Conservation (phyloP, 2,888 invertebrate species). For the Galerucella pusilla region DNA sequence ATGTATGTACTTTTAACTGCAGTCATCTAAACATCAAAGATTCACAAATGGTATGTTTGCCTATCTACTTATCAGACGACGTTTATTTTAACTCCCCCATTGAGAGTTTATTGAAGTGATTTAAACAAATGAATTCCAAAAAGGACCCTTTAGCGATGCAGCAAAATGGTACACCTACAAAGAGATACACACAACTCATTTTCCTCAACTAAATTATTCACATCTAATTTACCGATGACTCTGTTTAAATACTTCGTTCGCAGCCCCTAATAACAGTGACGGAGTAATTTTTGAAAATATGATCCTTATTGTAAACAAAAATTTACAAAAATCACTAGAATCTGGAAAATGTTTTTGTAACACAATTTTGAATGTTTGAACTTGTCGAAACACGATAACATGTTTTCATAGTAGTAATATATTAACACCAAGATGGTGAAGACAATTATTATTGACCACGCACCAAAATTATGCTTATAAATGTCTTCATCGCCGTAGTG, state of each 20-base stretch:
- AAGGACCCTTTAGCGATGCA: slow-evolving; percentile 12
- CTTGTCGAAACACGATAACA: too few species aligned
- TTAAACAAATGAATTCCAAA: slow-evolving; percentile 23
- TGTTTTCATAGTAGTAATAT: too few species aligned
- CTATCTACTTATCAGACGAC: background rate
- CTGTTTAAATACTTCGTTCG: slow-evolving; percentile 35
- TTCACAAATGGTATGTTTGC: background rate
- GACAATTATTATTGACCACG: too few species aligned
- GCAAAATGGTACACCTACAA: slow-evolving; percentile 17
- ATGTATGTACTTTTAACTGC: background rate
- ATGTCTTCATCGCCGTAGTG: too few species aligned
- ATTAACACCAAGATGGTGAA: too few species aligned
- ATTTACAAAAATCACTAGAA: too few species aligned
- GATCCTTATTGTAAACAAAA: background rate
- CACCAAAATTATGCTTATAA: too few species aligned
- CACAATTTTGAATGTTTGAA: too few species aligned
- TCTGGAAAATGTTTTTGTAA: too few species aligned
- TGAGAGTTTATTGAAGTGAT: slow-evolving; percentile 25
- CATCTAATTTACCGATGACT: slow-evolving; percentile 40
- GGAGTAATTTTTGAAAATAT: background rate
- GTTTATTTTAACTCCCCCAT: slow-evolving; percentile 17
- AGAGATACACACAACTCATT: slow-evolving; percentile 35
- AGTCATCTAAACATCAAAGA: background rate
- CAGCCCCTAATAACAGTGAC: slow-evolving; percentile 13
- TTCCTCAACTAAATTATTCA: slow-evolving; percentile 39